phyloP scores from a whole-genome alignment of 2,113 vertebrate genomes.

The Stegastes partitus region DNA sequence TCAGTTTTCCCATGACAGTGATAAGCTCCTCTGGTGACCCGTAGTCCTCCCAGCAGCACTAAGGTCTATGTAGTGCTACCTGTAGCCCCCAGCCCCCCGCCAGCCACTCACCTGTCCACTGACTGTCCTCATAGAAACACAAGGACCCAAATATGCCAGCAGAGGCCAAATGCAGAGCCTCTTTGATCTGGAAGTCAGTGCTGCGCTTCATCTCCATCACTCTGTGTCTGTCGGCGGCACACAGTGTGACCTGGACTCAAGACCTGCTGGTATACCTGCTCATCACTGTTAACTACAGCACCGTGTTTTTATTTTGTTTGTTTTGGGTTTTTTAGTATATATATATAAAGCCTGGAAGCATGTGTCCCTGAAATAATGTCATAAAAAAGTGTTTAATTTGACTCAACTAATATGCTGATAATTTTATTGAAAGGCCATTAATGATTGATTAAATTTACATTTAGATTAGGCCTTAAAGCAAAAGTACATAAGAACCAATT shows the following conservation, averaged over 20 bases:
- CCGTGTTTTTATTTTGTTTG: conserved; percentile 1
- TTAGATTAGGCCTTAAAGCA: conserved; percentile 32
- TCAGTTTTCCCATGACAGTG: neutral
- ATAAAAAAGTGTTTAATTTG: conserved; percentile 13
- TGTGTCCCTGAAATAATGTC: conserved; percentile 14
- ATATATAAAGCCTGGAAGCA: neutral
- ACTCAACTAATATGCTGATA: conserved; percentile 17
- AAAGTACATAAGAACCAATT: conserved; percentile 2
- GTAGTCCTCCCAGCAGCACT: neutral
- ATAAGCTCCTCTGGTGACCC: conserved; percentile 12
- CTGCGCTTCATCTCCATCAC: conserved; percentile 75
- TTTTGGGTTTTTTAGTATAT: too few relatives aligned
- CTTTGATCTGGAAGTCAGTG: conserved; percentile 77
- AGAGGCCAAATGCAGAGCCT: conserved; percentile 57
- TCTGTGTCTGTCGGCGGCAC: conserved; percentile 69
- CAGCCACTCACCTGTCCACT: conserved; percentile 61
- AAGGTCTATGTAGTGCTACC: neutral
- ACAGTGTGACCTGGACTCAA: conserved; percentile 75
- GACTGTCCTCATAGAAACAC: conserved; percentile 68
- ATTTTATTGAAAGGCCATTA: neutral
- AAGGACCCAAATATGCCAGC: conserved; percentile 54
- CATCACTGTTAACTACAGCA: conserved; percentile 31
- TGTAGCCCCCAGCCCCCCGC: conserved; percentile 15
- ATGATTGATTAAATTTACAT: conserved; percentile 32
- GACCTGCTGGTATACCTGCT: conserved; percentile 76